Conservation (phyloP, 2,113 vertebrate genomes). For the Ceratotherium simum region DNA sequence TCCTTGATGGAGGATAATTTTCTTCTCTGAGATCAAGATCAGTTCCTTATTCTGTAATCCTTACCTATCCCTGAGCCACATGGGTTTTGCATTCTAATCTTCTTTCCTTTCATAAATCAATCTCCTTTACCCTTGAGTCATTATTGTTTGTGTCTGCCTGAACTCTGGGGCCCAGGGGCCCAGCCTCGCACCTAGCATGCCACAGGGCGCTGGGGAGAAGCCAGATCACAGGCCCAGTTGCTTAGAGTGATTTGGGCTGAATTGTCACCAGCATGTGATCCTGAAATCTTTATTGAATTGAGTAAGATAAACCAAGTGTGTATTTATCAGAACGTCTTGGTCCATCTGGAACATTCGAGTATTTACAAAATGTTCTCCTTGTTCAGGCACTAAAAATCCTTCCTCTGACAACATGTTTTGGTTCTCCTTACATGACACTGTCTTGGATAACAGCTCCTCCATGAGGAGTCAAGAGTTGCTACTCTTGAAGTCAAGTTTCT, state of each 20-base stretch:
- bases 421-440: constrained; percentile 52
- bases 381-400: constrained; percentile 48
- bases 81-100: constrained; percentile 49
- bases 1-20: not conserved
- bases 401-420: constrained; percentile 67
- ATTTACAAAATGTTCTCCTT: constrained; percentile 73
- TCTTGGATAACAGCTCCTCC: constrained; percentile 50
- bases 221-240: not conserved
- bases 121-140: constrained; percentile 10
- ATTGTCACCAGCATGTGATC: constrained; percentile 57
- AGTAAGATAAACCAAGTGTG: constrained; percentile 66
- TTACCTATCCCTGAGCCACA: not conserved
- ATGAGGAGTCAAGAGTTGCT: not conserved
- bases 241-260: constrained; percentile 30
- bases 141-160: constrained; percentile 2
- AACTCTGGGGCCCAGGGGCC: not conserved
- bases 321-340: constrained; percentile 65
- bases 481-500: constrained; percentile 36
- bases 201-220: not conserved
- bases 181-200: not conserved
- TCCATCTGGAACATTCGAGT: constrained; percentile 58
- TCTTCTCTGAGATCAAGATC: not conserved
- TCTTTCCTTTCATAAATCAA: constrained; percentile 2
- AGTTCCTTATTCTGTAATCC: constrained; percentile 1
- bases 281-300: constrained; percentile 68